Percentiles rank a stretch among this genome's conserved stretches.
These are phyloP conservation scores for Cavia aperea DNA, from an alignment of 2,113 vertebrate species.

Conservation along the genomic window DNA sequence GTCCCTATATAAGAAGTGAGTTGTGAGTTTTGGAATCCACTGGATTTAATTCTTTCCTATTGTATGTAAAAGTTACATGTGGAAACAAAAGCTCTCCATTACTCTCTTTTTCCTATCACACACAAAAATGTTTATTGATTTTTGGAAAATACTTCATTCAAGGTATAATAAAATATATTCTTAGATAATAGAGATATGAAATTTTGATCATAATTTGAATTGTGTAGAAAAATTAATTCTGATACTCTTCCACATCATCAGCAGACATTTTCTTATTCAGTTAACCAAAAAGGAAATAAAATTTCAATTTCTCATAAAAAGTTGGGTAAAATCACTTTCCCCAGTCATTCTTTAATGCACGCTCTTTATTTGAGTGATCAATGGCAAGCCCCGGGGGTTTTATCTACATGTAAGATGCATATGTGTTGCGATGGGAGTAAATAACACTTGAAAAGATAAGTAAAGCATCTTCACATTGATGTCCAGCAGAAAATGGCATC, in stretches of 20 bases:
- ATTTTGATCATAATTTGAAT: slow-evolving; percentile 24
- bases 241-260: background rate
- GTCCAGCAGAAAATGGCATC: background rate
- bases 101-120: background rate
- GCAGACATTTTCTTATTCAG: background rate
- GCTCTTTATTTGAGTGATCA: background rate
- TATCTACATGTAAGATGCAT: background rate
- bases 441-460: slow-evolving; percentile 4
- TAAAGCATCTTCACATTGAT: background rate
- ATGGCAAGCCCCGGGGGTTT: background rate
- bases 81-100: background rate
- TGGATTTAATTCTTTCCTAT: background rate
- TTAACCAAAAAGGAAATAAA: slow-evolving; percentile 19
- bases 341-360: background rate
- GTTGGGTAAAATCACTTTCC: background rate
- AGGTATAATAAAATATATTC: background rate
- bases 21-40: background rate
- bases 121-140: background rate
- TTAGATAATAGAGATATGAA: background rate
- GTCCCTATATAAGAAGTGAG: background rate
- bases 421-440: slow-evolving; percentile 31
- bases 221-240: slow-evolving; percentile 12
- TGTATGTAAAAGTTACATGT: background rate
- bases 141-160: background rate
- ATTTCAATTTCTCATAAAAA: background rate